Evolutionary conservation across 1,140 invertebrate genomes (phyloP).

Genomic region (Tribolium castaneum): DNA sequence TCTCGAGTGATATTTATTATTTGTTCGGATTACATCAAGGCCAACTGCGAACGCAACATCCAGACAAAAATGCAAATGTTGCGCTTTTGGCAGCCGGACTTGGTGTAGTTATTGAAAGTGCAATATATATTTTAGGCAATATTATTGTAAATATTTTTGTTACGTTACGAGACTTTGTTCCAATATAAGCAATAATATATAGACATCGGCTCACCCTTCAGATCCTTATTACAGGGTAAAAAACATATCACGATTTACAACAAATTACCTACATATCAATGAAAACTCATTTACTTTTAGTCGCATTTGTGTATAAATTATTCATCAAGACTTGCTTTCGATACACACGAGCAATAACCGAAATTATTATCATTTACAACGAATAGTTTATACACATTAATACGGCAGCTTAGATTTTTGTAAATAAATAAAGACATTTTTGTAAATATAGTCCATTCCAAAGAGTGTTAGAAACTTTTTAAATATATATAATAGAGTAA

Average conservation of each 20-base stretch:
- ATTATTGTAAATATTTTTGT: constrained; percentile 44
- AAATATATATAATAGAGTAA: constrained; percentile 28
- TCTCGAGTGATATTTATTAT: constrained; percentile 55
- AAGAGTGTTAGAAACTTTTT: constrained; percentile 36
- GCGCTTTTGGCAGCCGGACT: too few species aligned
- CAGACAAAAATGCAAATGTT: too few species aligned
- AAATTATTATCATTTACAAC: neutral
- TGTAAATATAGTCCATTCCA: constrained; percentile 47
- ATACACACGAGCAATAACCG: neutral
- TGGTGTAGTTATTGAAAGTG: constrained; percentile 44
- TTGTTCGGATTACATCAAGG: constrained; percentile 30
- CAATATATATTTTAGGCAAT: constrained; percentile 57
- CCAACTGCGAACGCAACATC: too few species aligned
- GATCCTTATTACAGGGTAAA: constrained; percentile 45
- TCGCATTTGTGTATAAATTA: constrained; percentile 38
- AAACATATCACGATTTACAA: constrained; percentile 43
- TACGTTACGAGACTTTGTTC: constrained; percentile 42
- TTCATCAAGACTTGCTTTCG: neutral
- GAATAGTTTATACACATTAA: constrained; percentile 26
- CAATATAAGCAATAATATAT: constrained; percentile 48
- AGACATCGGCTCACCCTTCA: constrained; percentile 28
- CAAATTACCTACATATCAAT: constrained; percentile 38
- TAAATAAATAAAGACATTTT: constrained; percentile 30
- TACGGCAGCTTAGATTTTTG: constrained; percentile 25
- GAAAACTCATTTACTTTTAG: constrained; percentile 24